Percentiles rank a stretch among this genome's conserved stretches.
Evolutionary conservation across 2,113 vertebrate species (phyloP).

Genomic region (Calonectris borealis): DNA sequence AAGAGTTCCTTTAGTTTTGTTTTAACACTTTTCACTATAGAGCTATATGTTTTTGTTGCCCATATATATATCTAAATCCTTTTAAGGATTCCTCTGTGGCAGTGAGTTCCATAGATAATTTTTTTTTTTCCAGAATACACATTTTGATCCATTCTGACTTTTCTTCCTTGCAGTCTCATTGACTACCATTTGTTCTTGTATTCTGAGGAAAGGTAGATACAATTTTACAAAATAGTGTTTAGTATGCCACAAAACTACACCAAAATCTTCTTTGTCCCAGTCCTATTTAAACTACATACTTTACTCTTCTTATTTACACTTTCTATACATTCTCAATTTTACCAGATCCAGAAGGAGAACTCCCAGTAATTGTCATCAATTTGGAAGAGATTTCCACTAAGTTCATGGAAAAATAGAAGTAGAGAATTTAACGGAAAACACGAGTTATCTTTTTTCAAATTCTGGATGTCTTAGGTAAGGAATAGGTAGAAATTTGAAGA

Average conservation of each 20-base stretch:
- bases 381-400: neutral
- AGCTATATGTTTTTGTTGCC: neutral
- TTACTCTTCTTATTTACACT: neutral
- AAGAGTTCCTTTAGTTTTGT: neutral
- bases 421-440: neutral
- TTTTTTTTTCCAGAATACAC: neutral
- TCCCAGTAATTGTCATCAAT: neutral
- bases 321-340: neutral
- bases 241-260: neutral
- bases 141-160: neutral
- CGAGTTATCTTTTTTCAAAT: accelerated
- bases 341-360: neutral
- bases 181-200: neutral
- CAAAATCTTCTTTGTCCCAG: neutral
- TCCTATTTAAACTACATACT: neutral
- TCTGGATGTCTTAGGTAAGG: neutral
- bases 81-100: neutral
- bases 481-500: neutral
- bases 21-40: neutral
- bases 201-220: neutral
- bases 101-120: neutral
- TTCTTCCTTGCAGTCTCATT: neutral
- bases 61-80: neutral
- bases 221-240: neutral
- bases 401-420: neutral